phyloP scores from a whole-genome alignment of 2,888 invertebrate species.

The Tenthredo livida region DNA sequence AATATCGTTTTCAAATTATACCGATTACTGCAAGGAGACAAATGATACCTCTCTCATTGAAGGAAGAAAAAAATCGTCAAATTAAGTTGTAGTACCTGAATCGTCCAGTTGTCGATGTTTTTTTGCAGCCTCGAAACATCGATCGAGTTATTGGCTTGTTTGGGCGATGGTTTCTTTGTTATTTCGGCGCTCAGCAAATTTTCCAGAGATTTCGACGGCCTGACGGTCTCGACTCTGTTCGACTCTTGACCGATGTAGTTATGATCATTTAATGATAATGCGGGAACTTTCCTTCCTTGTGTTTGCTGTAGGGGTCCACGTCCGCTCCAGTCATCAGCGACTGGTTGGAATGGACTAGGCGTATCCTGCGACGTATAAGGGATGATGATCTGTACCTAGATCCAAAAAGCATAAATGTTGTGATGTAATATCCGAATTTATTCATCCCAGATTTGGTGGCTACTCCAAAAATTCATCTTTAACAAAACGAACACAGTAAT shows the following conservation, averaged over 20 bases:
- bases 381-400: slow-evolving; percentile 89
- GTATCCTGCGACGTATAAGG: slow-evolving; percentile 86
- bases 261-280: slow-evolving; percentile 74
- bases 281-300: slow-evolving; percentile 80
- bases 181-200: slow-evolving; percentile 78
- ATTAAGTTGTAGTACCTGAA: slow-evolving; percentile 70
- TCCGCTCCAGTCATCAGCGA: slow-evolving; percentile 64
- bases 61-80: slow-evolving; percentile 27
- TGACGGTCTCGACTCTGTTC: slow-evolving; percentile 41
- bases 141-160: slow-evolving; percentile 80
- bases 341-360: slow-evolving; percentile 79
- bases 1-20: slow-evolving; percentile 4
- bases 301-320: slow-evolving; percentile 75
- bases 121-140: slow-evolving; percentile 89
- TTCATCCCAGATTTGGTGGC: not conserved
- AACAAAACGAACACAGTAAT: slow-evolving; percentile 36
- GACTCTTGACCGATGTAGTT: slow-evolving; percentile 73
- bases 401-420: slow-evolving; percentile 78
- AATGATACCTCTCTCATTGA: not conserved
- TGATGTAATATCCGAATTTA: not conserved
- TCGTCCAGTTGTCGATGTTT: slow-evolving; percentile 92
- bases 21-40: not conserved
- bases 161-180: slow-evolving; percentile 66
- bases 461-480: slow-evolving; percentile 43
- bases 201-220: slow-evolving; percentile 72